A percentile compares a stretch with the other conserved stretches of the same genome.
These are phyloP conservation scores for Dermatemys mawii DNA, from an alignment of 2,113 vertebrate genomes.

Conservation along the genomic window DNA sequence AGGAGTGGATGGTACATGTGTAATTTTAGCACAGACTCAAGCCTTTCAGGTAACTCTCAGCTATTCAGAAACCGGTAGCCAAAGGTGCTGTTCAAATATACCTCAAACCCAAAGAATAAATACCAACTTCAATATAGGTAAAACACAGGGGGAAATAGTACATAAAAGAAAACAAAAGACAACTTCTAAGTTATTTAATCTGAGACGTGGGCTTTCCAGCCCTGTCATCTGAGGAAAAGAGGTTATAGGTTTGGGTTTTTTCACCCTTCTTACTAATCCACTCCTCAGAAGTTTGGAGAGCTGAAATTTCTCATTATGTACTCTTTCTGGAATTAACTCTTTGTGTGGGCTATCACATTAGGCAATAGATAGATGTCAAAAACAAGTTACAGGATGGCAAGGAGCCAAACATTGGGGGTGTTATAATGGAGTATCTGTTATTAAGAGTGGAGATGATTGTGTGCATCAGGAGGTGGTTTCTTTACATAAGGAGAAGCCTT, in stretches of 20 bases:
- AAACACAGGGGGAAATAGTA: background rate
- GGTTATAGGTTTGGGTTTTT: conserved; percentile 47
- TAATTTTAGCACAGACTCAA: background rate
- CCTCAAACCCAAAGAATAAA: conserved; percentile 32
- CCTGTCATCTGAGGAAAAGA: conserved; percentile 50
- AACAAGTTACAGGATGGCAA: conserved; percentile 62
- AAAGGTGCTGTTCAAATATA: conserved; percentile 34
- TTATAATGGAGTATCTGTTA: background rate
- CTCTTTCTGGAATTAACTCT: conserved; percentile 72
- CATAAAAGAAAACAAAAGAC: background rate
- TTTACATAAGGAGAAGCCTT: conserved; percentile 25
- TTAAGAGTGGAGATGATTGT: background rate
- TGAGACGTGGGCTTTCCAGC: conserved; percentile 53
- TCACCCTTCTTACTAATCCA: conserved; percentile 53
- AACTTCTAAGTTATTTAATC: conserved; percentile 62
- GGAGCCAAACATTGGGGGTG: background rate
- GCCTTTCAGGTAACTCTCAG: background rate
- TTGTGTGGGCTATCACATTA: conserved; percentile 70
- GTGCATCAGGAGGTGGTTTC: background rate
- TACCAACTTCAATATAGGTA: conserved; percentile 27
- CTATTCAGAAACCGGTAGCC: conserved; percentile 4
- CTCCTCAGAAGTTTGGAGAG: conserved; percentile 56
- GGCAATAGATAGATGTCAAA: conserved; percentile 67
- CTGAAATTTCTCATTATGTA: conserved; percentile 57
- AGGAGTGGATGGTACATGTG: background rate